Percentiles rank a stretch among this genome's conserved stretches.
These are phyloP conservation scores for Odontomyia ornata DNA, from an alignment of 2,888 invertebrate species.

Conservation along the genomic window DNA sequence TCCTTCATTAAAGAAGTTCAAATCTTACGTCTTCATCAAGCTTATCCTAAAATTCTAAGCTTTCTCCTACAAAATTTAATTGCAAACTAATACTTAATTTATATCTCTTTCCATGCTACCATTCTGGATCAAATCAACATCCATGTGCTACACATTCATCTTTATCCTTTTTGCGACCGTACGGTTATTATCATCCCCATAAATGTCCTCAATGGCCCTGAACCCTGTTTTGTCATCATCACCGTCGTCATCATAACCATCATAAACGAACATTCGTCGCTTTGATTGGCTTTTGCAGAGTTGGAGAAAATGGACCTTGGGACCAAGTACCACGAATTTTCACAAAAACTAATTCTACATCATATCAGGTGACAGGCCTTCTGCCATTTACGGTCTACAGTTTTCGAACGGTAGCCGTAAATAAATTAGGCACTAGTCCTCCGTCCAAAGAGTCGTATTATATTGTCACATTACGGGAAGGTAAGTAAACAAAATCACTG, in stretches of 20 bases:
- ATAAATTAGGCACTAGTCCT: conserved; percentile 74
- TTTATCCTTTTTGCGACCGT: background rate
- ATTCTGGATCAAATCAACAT: background rate
- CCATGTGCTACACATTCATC: background rate
- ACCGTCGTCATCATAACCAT: background rate
- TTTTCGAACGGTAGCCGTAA: conserved; percentile 76
- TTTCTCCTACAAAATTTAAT: too few species aligned
- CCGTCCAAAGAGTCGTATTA: conserved; percentile 77
- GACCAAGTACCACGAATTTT: conserved; percentile 70
- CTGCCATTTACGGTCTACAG: conserved; percentile 80
- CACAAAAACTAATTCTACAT: conserved; percentile 72
- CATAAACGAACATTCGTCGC: background rate
- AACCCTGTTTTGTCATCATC: background rate
- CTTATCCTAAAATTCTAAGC: too few species aligned
- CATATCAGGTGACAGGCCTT: conserved; percentile 72
- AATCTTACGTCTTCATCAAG: too few species aligned
- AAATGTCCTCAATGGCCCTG: background rate
- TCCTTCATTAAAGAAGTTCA: too few species aligned
- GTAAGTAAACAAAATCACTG: conserved; percentile 64
- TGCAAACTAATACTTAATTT: conserved; percentile 37
- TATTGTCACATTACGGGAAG: conserved; percentile 78
- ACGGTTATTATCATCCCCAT: background rate
- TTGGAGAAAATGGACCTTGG: conserved; percentile 76
- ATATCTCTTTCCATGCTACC: conserved; percentile 19
- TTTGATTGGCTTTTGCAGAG: conserved; percentile 63